Evolutionary conservation across 2,113 vertebrate genomes (phyloP).

Genomic region (Cairina moschata): DNA sequence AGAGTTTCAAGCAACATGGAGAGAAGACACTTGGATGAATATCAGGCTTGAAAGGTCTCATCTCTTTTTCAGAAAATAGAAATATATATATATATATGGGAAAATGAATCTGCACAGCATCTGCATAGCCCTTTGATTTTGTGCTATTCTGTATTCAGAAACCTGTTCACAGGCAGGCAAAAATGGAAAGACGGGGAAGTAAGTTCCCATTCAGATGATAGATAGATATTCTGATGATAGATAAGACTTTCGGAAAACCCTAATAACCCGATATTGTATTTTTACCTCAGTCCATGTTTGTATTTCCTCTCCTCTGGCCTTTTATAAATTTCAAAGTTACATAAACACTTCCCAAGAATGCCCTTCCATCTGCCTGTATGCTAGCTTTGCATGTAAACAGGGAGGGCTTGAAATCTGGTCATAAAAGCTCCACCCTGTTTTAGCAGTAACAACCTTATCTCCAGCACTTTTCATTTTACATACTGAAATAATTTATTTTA

Average conservation of each 20-base stretch:
- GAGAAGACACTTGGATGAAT: background rate
- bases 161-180: background rate
- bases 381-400: background rate
- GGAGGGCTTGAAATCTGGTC: background rate
- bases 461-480: background rate
- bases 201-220: slow-evolving; percentile 34
- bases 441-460: background rate
- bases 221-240: slow-evolving; percentile 20
- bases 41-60: background rate
- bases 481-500: background rate
- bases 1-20: background rate
- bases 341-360: background rate
- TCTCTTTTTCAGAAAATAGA: background rate
- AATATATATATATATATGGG: background rate
- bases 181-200: background rate
- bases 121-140: background rate
- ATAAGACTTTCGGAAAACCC: slow-evolving; percentile 29
- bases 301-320: slow-evolving; percentile 39
- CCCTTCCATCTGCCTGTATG: background rate
- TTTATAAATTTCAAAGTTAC: slow-evolving; percentile 52
- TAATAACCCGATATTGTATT: slow-evolving; percentile 51
- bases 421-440: background rate
- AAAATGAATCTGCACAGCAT: background rate
- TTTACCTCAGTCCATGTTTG: slow-evolving; percentile 6
- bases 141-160: slow-evolving; percentile 7